Base-by-base conservation (phyloP, 1,140 invertebrate genomes). In the Drosophila sturtevanti region DNA sequence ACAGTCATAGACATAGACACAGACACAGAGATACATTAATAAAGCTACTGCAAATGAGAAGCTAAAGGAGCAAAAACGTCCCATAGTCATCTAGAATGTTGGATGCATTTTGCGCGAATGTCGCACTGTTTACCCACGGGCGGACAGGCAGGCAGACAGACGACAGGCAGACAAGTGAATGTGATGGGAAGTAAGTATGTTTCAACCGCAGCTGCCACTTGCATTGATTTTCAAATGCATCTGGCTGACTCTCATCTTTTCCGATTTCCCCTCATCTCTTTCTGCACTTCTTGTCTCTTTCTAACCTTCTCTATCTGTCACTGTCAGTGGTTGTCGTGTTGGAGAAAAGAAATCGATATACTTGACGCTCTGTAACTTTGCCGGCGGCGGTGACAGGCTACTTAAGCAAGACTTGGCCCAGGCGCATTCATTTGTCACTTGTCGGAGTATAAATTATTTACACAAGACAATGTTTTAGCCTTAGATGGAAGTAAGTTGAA, bases 341-440 rank as follows among this genome's bases (percentile, higher is more conserved):
- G 35, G 14, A 44, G 24, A 38, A 54, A 31, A 51, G 31, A 66
- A 59, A 58, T 66, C 64, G 64, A 58, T 66, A 66, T 27, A 31
- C 54, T 41, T 44, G 55, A 41, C 37, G 9, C 16, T 62, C 61
- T 54, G 41, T 44, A 60, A 31, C n/a, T 60, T 24, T 51, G 52
- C 58, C 52, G 63, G 56, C 52, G 63, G 56, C 64, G 65, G 62
- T 52, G 74, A 79, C 84, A 89, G 41, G 79, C 73, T 71, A 79
- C 79, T 87, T 87, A 87, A 79, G 48, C 51, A 60, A 65, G 60
- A 52, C 41, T 63, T 61, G 38, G 67, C 58, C 51, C 68, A 65
- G 70, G 41, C 66, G 41, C 66, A 71, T 89, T 89, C 76, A 89
- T 87, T 87, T 89, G 82, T 89, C 82, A 87, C 84, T 82, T 38